A percentile compares a stretch with the other conserved stretches of the same genome.
phyloP scores from a whole-genome alignment of 2,113 vertebrate genomes.

The Ageneiosus marmoratus region DNA sequence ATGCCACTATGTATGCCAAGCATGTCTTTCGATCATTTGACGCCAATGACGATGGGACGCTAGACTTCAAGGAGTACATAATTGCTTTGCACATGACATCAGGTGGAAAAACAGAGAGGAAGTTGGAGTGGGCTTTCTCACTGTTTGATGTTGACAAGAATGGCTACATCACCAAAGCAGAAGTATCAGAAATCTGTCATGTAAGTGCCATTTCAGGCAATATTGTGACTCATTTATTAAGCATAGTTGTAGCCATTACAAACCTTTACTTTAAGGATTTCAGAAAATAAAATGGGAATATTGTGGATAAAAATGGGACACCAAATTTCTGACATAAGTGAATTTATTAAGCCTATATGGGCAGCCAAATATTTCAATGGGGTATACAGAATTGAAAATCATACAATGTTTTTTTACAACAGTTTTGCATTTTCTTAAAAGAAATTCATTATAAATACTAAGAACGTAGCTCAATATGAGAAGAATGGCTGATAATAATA shows the following conservation, averaged over 20 bases:
- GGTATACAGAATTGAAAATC: not conserved
- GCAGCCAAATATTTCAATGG: not conserved
- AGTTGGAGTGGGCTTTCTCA: conserved; percentile 93
- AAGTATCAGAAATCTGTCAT: conserved; percentile 87
- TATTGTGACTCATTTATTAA: not conserved
- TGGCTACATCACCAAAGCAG: conserved; percentile 86
- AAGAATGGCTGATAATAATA: not conserved
- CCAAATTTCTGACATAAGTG: not conserved
- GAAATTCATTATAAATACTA: not conserved
- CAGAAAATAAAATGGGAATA: not conserved
- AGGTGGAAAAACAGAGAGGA: conserved; percentile 78
- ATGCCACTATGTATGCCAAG: conserved; percentile 84
- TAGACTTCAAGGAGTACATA: conserved; percentile 94
- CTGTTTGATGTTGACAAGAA: conserved; percentile 92
- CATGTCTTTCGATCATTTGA: conserved; percentile 96
- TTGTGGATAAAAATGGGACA: not conserved
- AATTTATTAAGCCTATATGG: not conserved
- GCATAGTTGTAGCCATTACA: not conserved
- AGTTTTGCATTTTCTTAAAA: not conserved
- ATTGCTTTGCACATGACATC: conserved; percentile 92
- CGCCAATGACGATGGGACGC: conserved; percentile 86
- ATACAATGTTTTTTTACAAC: not conserved
- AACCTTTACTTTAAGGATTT: not conserved
- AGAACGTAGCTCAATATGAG: not conserved
- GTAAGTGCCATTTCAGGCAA: conserved; percentile 66